These are phyloP conservation scores for Tragelaphus imberbis DNA, from an alignment of 2,113 vertebrate species.

Conservation along the genomic window DNA sequence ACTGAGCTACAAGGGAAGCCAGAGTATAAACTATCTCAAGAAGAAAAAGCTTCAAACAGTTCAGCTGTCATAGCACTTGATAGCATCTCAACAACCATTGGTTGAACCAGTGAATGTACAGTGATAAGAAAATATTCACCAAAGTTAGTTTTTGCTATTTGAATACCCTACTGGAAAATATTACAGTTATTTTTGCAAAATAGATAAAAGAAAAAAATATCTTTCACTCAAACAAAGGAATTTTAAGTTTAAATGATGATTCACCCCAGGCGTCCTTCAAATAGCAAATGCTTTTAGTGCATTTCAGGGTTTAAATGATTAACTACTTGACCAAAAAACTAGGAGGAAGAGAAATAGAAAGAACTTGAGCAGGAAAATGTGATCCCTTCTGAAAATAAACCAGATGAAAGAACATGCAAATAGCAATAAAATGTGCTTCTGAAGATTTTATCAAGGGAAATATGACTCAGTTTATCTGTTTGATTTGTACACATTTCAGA, in stretches of 20 bases:
- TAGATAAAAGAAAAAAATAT: conserved; percentile 21
- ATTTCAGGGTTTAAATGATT: conserved; percentile 51
- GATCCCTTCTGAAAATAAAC: conserved; percentile 33
- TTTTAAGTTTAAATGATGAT: conserved; percentile 37
- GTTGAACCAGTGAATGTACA: neutral
- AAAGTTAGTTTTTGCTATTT: neutral
- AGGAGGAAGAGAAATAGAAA: neutral
- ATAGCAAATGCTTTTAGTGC: neutral
- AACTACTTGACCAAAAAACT: conserved; percentile 2
- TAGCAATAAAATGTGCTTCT: conserved; percentile 8
- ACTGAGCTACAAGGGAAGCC: neutral
- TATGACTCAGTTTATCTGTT: conserved; percentile 19
- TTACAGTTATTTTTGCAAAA: conserved; percentile 27
- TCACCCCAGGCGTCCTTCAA: neutral
- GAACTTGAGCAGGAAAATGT: conserved; percentile 26
- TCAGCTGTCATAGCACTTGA: neutral
- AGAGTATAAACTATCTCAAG: neutral
- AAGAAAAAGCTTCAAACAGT: neutral
- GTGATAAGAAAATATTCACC: neutral
- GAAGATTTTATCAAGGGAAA: neutral
- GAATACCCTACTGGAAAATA: neutral
- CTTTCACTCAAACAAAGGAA: conserved; percentile 19
- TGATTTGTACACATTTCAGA: conserved; percentile 34
- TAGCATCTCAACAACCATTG: neutral
- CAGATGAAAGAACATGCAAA: conserved; percentile 32